phyloP scores from a whole-genome alignment of 2,888 invertebrate genomes.

The Meta bourneti region DNA sequence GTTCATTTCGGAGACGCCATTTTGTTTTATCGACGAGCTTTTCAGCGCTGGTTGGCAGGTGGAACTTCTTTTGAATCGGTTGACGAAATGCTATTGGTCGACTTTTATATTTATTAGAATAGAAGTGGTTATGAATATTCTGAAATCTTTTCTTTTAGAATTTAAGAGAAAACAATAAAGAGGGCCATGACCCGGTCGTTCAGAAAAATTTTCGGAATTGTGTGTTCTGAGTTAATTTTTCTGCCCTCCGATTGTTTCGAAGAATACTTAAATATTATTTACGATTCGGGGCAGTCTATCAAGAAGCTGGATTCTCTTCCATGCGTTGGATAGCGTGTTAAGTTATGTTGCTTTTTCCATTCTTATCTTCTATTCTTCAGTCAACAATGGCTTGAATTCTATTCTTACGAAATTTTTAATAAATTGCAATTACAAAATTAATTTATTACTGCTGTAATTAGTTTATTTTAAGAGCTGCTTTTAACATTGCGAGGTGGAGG shows the following conservation, averaged over 20 bases:
- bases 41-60: not conserved
- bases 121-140: not conserved
- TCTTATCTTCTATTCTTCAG: too few species aligned
- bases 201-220: constrained; percentile 9
- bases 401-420: too few species aligned
- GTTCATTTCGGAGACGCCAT: constrained; percentile 24
- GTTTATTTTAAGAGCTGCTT: too few species aligned
- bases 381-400: too few species aligned
- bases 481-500: too few species aligned
- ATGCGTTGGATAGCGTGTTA: too few species aligned
- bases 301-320: not conserved
- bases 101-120: not conserved
- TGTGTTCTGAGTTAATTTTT: not conserved
- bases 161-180: not conserved
- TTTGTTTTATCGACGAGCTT: not conserved
- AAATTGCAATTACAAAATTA: too few species aligned
- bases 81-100: not conserved
- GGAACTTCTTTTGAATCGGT: constrained; percentile 5
- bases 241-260: constrained; percentile 7
- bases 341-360: too few species aligned
- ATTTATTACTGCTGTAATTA: too few species aligned
- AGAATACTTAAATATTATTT: not conserved
- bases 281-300: not conserved
- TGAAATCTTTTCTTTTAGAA: not conserved
- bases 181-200: constrained; percentile 8